phyloP scores from a whole-genome alignment of 2,797 vertebrate genomes.

The Phataginus tetradactyla region DNA sequence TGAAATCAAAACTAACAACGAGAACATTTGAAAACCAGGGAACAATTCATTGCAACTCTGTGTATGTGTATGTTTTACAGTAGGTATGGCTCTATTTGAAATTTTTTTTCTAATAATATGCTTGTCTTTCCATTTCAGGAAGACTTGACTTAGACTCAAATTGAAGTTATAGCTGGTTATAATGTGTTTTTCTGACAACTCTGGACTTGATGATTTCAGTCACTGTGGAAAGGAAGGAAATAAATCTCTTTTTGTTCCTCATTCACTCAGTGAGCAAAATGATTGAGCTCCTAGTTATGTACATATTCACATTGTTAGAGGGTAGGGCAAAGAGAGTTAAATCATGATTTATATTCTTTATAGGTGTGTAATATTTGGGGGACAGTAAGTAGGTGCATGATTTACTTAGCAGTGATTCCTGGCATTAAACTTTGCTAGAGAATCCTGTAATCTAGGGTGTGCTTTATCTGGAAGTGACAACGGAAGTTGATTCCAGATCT shows the following conservation, averaged over 20 bases:
- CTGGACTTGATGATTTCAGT: constrained; percentile 39
- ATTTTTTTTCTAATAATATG: constrained; percentile 15
- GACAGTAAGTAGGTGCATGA: not conserved
- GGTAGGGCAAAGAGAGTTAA: not conserved
- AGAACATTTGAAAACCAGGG: not conserved
- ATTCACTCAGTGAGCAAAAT: constrained; percentile 16
- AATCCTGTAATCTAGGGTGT: not conserved
- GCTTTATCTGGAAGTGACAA: not conserved
- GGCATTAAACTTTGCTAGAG: not conserved
- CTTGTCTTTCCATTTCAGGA: constrained; percentile 9
- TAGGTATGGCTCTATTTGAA: not conserved
- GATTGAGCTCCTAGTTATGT: not conserved
- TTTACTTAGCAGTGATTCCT: not conserved
- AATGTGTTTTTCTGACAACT: constrained; percentile 43
- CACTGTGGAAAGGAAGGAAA: constrained; percentile 53
- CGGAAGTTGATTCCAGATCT: not conserved
- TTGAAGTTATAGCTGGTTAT: constrained; percentile 39
- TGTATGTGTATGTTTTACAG: not conserved
- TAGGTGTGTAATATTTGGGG: not conserved
- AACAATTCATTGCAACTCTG: not conserved
- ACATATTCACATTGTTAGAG: not conserved
- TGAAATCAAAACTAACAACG: not conserved
- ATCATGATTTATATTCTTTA: not conserved
- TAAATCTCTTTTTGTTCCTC: constrained; percentile 56
- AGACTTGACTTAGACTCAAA: constrained; percentile 15